phyloP scores from a whole-genome alignment of 2,797 vertebrate species.

The Etheostoma perlongum region DNA sequence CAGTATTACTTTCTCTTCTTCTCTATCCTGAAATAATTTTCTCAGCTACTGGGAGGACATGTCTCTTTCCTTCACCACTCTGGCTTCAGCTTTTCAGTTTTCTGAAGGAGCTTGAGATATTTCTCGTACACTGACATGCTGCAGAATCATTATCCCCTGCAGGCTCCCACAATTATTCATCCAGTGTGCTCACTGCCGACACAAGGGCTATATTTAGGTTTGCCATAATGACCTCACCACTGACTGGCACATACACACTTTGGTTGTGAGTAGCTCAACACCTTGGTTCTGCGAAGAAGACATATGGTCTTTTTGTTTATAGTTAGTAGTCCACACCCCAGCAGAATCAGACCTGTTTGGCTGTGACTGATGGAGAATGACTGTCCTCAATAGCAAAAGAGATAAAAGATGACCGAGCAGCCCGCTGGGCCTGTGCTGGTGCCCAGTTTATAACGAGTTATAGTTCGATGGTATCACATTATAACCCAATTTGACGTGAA shows the following conservation, averaged over 20 bases:
- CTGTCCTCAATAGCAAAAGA: constrained; percentile 12
- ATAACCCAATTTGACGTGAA: too few species aligned
- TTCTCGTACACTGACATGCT: constrained; percentile 38
- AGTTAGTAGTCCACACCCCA: not conserved
- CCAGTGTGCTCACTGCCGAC: constrained; percentile 45
- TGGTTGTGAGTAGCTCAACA: constrained; percentile 25
- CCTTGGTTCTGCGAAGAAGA: constrained; percentile 11
- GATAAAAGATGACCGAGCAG: constrained; percentile 22
- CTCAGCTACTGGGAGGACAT: not conserved
- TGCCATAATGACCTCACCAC: constrained; percentile 54
- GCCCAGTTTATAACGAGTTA: too few species aligned
- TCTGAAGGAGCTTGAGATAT: constrained; percentile 30
- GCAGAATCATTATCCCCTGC: constrained; percentile 62
- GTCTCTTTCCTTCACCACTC: constrained; percentile 5
- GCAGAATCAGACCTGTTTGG: not conserved
- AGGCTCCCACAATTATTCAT: constrained; percentile 63
- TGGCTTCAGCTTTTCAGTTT: constrained; percentile 24
- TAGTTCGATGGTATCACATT: too few species aligned
- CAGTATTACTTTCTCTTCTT: too few species aligned
- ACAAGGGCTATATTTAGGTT: constrained; percentile 62
- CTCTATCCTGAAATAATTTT: constrained; percentile 2
- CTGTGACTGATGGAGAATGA: constrained; percentile 10
- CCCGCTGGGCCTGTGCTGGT: too few species aligned
- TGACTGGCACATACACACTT: constrained; percentile 38
- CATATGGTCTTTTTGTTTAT: not conserved